Evolutionary conservation across 2,888 invertebrate species (phyloP), one percentile per base, ranked within the genome.

Genomic region (Sclerodermus sp.): DNA sequence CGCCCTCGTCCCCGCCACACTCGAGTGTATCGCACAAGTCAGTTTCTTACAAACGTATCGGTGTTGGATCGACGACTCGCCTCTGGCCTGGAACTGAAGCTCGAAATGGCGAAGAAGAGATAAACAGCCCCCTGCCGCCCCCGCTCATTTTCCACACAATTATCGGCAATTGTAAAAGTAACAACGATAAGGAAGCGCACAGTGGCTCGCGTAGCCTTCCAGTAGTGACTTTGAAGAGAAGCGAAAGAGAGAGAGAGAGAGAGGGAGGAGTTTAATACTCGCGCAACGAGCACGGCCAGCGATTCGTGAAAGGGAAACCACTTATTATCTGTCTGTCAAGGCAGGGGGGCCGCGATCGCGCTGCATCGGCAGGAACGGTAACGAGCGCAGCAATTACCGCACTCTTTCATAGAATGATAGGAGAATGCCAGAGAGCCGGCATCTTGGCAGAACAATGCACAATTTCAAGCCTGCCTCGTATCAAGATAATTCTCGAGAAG

Each of bases 351-450:
- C 38, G 59, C 62, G 63, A 64, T 64, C 54, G 57, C 61, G 54
- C 57, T 47, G 63, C 57, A 64, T 64, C 62, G 63, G 64, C 59
- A 55, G 64, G 59, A 57, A 62, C 64, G 64, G 64, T 64, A 64
- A 64, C 64, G 64, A 64, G 64, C 64, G 51, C 62, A 43, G 64
- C 64, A 64, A 64, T 64, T 64, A 64, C 64, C 64, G 64, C 61
- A 57, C 54, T 62, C 55, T 64, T 64, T 62, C 59, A 64, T 62
- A 56, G 64, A 56, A 16, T 53, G 62, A 64, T 62, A 59, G 64
- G 53, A 55, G 48, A 58, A 51, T 51, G 38, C 10, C 59, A 54
- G 59, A 55, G 41, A 54, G 53, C 47, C 58, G 54, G 49, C 58
- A 53, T 64, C 63, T 63, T 64, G 63, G 64, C 64, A 60, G 62